Evolutionary conservation across 2,888 invertebrate species (phyloP), one percentile per base, ranked within the genome.

Genomic region (Nebria salina): DNA sequence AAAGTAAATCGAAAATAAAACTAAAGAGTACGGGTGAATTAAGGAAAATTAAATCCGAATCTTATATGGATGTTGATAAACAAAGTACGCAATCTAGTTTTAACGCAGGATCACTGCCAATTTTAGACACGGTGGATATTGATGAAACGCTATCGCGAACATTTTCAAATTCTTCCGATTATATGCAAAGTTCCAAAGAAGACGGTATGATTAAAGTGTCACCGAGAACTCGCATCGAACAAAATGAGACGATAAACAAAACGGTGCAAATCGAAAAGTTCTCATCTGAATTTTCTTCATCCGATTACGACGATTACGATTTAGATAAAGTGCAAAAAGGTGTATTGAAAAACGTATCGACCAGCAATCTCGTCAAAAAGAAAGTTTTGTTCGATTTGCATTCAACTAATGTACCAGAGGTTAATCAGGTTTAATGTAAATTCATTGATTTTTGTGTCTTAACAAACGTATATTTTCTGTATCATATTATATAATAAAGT

Each of bases 311-410:
- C 3, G 82, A 77, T 66, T n/a, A 74, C 1, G 75, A 42, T 64
- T 64, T 42, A 9, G 76, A 76, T 11, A 76, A 65, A 64, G 65
- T 65, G 9, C 79, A 80, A 41, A 84, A 84, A 82, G 75, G 84
- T 76, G 83, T 82, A 11, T 75, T 84, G 68, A 84, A 83, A 81
- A 83, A 77, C 82, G 80, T 77, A 43, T 82, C 84, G 1, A 81
- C 83, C 0, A 81, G 65, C 41, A 72, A 72, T 77, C 75, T 82
- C 3, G 78, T 76, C 4, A 85, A 85, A 76, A 86, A 86, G 83
- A 86, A 85, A 74, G 86, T 86, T 5, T 75, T 86, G 6, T 86
- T 86, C 75, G 84, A 86, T 82, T 82, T 86, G 75, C 83, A 77
- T 54, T 82, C 83, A 0, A 80, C 82, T 65, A 64, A 25, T 6